These are phyloP conservation scores for Clarias platycephalus DNA, from an alignment of 2,797 vertebrate species.

Conservation along the genomic window DNA sequence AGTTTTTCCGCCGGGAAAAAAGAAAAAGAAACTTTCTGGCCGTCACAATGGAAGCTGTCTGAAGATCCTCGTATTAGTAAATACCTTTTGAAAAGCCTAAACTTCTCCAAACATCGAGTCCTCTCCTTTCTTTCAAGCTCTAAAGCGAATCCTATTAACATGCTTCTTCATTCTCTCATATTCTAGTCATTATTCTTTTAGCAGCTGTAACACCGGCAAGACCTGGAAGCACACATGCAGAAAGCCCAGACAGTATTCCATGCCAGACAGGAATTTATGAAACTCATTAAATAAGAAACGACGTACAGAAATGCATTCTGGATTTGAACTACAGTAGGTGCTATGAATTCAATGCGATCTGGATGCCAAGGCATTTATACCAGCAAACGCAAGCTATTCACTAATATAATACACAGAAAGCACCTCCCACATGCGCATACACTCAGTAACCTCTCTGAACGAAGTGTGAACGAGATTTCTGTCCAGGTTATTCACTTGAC, in stretches of 20 bases:
- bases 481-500: conserved; percentile 1
- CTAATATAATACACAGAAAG: not conserved
- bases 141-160: not conserved
- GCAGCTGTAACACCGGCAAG: conserved; percentile 5
- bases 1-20: conserved; percentile 1
- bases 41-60: not conserved
- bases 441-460: not conserved
- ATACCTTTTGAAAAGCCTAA: not conserved
- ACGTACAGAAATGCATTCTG: not conserved
- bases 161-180: not conserved
- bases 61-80: not conserved
- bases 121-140: not conserved
- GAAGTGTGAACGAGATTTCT: not conserved
- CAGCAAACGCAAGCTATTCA: not conserved
- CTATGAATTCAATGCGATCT: not conserved
- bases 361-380: not conserved
- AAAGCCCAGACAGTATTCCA: not conserved
- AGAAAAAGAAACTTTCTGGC: not conserved
- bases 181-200: conserved; percentile 6
- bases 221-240: not conserved
- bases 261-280: not conserved
- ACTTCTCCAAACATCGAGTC: not conserved
- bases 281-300: not conserved
- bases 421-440: not conserved
- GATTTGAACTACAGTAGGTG: not conserved